phyloP scores from a whole-genome alignment of 2,888 invertebrate genomes.

The Junonia oenone region DNA sequence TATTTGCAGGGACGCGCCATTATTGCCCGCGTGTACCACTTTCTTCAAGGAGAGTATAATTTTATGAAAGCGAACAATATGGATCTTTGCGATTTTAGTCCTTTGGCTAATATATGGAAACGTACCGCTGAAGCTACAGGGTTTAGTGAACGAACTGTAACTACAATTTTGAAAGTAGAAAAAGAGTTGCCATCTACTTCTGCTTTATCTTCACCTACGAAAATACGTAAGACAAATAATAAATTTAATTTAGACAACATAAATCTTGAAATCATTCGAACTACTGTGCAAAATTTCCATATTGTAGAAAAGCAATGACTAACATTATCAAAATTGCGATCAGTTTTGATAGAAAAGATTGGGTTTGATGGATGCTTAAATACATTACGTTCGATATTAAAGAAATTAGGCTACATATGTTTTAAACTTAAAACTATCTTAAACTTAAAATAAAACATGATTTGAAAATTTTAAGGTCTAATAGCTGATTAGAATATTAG shows the following conservation, averaged over 20 bases:
- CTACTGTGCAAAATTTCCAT: not conserved
- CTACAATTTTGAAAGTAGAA: not conserved
- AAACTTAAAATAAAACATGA: too few species aligned
- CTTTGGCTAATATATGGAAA: not conserved
- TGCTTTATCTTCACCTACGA: not conserved
- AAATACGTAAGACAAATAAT: not conserved
- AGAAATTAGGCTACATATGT: not conserved
- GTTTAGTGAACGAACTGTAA: not conserved
- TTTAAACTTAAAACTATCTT: too few species aligned
- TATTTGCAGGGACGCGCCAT: slow-evolving; percentile 2
- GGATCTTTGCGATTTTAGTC: slow-evolving; percentile 3
- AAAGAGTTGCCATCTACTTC: not conserved
- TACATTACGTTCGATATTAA: not conserved
- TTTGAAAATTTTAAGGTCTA: too few species aligned
- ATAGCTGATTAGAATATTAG: too few species aligned
- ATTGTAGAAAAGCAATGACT: not conserved
- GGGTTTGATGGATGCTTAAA: not conserved
- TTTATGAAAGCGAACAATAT: not conserved
- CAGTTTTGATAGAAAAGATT: not conserved
- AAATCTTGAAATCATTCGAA: not conserved
- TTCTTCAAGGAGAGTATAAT: slow-evolving; percentile 6
- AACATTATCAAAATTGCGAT: not conserved
- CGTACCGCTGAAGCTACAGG: not conserved
- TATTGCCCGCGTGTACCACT: not conserved
- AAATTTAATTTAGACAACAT: not conserved